These are phyloP conservation scores for Paraplagusia blochii DNA, from an alignment of 2,113 vertebrate genomes.

Conservation along the genomic window DNA sequence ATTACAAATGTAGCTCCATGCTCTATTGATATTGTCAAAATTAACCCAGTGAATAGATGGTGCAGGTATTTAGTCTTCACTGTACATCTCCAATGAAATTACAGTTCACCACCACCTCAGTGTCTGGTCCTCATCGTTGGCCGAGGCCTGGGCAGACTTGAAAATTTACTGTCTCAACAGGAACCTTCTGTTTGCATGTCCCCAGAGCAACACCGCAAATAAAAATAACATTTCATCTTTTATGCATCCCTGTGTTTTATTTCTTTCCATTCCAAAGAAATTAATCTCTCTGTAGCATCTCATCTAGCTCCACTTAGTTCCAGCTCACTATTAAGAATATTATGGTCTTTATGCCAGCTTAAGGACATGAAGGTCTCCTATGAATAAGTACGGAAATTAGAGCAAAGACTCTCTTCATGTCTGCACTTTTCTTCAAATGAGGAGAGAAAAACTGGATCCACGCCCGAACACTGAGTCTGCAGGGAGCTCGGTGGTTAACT, in stretches of 20 bases:
- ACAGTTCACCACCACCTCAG: too few species aligned
- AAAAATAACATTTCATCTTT: background rate
- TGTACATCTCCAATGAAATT: too few species aligned
- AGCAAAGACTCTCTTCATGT: constrained; percentile 5
- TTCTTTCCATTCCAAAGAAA: background rate
- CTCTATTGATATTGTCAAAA: too few species aligned
- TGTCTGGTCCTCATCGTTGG: constrained; percentile 17
- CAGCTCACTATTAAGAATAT: constrained; percentile 7
- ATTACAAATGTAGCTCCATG: too few species aligned
- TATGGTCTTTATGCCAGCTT: background rate
- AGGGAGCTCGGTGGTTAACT: constrained; percentile 8
- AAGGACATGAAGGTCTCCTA: constrained; percentile 6
- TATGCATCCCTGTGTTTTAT: background rate
- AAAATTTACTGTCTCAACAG: constrained; percentile 6
- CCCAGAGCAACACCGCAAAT: constrained; percentile 1
- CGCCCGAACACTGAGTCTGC: constrained; percentile 12
- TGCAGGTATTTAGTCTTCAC: too few species aligned
- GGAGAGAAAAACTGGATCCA: background rate
- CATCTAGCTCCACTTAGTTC: constrained; percentile 5
- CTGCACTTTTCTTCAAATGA: constrained; percentile 13
- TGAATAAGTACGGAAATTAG: constrained; percentile 28
- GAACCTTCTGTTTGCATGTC: constrained; percentile 7
- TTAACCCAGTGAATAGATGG: too few species aligned
- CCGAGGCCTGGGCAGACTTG: constrained; percentile 10
- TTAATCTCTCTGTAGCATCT: background rate